phyloP scores from a whole-genome alignment of 2,113 vertebrate species.

The Pontoporia blainvillei region DNA sequence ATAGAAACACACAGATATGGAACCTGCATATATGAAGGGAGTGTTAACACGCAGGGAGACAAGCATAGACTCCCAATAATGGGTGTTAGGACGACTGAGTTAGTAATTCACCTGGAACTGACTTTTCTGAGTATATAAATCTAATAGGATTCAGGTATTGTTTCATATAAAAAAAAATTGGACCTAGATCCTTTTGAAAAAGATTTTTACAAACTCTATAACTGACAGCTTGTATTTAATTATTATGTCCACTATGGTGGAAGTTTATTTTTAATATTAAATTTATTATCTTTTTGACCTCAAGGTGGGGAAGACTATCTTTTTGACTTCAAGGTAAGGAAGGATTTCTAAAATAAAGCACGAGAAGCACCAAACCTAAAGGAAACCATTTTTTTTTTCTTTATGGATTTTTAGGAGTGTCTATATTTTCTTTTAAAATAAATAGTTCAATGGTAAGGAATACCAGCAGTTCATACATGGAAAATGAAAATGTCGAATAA shows the following conservation, averaged over 20 bases:
- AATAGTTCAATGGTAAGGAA: background rate
- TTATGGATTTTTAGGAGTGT: background rate
- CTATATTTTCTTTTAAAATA: background rate
- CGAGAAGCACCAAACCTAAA: background rate
- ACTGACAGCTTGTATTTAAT: background rate
- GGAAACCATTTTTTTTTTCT: background rate
- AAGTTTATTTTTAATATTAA: background rate
- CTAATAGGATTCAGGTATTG: background rate
- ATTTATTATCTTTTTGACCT: background rate
- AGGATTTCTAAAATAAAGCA: background rate
- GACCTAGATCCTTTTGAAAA: background rate
- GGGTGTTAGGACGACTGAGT: background rate
- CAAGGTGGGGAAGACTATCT: background rate
- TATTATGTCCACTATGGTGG: background rate
- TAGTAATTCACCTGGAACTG: too few relatives aligned
- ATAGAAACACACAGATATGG: rapidly evolving
- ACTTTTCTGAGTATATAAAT: background rate
- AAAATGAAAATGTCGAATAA: background rate
- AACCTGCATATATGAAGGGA: background rate
- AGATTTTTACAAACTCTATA: background rate
- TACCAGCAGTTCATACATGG: background rate
- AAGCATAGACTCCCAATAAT: rapidly evolving
- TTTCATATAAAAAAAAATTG: background rate
- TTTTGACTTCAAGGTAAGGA: background rate
- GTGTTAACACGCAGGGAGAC: background rate